Conservation (phyloP, 2,113 vertebrate species). For the Rhinopomastus cyanomelas region DNA sequence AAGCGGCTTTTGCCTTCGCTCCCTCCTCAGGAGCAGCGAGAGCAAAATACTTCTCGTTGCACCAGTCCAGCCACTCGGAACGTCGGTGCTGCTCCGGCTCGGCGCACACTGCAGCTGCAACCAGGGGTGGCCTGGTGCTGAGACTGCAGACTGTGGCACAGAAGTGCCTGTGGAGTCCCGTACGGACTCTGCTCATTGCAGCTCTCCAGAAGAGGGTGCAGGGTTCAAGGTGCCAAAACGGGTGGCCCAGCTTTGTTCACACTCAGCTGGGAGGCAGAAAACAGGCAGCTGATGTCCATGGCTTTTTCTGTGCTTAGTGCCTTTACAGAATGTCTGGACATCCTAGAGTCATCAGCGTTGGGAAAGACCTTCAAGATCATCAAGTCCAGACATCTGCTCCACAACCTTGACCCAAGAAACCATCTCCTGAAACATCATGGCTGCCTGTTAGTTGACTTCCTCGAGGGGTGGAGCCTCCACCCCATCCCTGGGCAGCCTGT, state of each 20-base stretch:
- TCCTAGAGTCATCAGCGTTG: too few relatives aligned
- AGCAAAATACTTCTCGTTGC: background rate
- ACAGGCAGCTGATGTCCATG: background rate
- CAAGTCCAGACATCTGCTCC: too few relatives aligned
- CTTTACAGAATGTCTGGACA: background rate
- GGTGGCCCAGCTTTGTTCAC: background rate
- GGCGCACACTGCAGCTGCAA: background rate
- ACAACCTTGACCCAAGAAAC: too few relatives aligned
- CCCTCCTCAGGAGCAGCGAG: background rate
- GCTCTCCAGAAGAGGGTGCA: background rate
- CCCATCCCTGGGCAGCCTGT: too few relatives aligned
- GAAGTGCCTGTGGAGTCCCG: too few relatives aligned
- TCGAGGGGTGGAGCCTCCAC: too few relatives aligned
- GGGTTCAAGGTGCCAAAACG: background rate
- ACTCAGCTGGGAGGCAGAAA: background rate
- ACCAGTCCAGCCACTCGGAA: background rate
- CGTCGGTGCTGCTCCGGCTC: background rate
- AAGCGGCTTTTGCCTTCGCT: background rate
- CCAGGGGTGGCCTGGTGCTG: background rate
- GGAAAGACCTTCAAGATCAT: too few relatives aligned
- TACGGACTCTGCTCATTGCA: background rate
- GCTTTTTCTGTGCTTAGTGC: background rate
- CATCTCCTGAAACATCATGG: too few relatives aligned
- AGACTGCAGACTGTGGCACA: background rate
- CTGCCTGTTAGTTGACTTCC: too few relatives aligned